phyloP scores from a whole-genome alignment of 2,113 vertebrate species.

The Ammospiza nelsoni region DNA sequence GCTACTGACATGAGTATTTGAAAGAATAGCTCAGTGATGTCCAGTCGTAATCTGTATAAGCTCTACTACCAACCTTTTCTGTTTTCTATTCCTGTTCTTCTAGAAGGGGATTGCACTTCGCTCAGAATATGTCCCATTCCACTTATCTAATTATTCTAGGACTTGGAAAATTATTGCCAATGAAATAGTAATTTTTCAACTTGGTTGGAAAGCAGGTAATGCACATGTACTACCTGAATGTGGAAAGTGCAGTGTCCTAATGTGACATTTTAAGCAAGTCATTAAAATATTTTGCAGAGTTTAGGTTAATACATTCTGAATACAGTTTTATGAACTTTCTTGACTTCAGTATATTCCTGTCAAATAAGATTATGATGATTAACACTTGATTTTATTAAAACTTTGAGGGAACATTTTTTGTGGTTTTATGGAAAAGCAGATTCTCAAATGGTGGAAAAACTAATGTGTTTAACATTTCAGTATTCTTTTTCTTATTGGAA shows the following conservation, averaged over 20 bases:
- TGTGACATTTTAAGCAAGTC: neutral
- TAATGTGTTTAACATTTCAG: neutral
- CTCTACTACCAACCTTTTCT: neutral
- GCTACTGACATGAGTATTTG: neutral
- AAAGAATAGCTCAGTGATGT: neutral
- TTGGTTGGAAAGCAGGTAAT: neutral
- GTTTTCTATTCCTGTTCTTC: neutral
- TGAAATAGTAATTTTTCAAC: neutral
- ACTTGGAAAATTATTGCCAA: neutral
- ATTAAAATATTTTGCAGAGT: constrained; percentile 15
- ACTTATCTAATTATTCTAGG: neutral
- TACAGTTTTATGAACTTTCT: neutral
- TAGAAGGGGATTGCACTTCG: neutral
- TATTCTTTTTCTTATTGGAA: constrained; percentile 58
- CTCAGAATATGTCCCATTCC: neutral
- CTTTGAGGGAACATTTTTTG: neutral
- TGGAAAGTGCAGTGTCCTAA: neutral
- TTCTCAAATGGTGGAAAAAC: neutral
- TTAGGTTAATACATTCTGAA: neutral
- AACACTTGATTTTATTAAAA: neutral
- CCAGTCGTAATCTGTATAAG: neutral
- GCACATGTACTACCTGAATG: neutral
- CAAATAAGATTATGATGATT: neutral
- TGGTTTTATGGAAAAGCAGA: neutral
- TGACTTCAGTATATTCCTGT: neutral